Percentiles rank a stretch among this genome's conserved stretches.
These are phyloP conservation scores for Neoarius graeffei DNA, from an alignment of 2,113 vertebrate genomes.

Conservation along the genomic window DNA sequence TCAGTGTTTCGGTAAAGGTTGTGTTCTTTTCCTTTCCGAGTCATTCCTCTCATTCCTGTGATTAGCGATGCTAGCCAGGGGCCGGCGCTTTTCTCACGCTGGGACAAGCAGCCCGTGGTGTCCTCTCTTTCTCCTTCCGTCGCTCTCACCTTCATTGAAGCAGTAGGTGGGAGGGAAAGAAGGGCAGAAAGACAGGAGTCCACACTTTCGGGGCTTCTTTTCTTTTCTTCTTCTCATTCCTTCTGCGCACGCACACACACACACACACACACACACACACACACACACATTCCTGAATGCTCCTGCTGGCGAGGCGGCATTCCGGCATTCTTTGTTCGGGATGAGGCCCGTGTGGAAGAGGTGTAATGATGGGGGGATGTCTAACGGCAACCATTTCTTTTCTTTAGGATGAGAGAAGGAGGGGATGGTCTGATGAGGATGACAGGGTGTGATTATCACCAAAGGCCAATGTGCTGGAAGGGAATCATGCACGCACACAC, in stretches of 20 bases:
- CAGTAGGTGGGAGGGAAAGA: constrained; percentile 28
- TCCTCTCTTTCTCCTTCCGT: constrained; percentile 50
- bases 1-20: constrained; percentile 3
- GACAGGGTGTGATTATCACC: constrained; percentile 44
- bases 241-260: constrained; percentile 35
- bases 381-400: constrained; percentile 35
- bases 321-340: constrained; percentile 56
- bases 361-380: constrained; percentile 43
- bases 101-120: constrained; percentile 35
- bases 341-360: constrained; percentile 50
- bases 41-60: constrained; percentile 68
- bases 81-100: constrained; percentile 50
- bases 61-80: constrained; percentile 61
- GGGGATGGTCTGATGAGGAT: constrained; percentile 25
- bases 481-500: not conserved
- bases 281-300: constrained; percentile 57
- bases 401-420: constrained; percentile 39
- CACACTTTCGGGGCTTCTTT: constrained; percentile 37
- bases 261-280: constrained; percentile 39
- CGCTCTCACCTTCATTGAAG: constrained; percentile 48
- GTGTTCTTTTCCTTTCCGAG: constrained; percentile 13
- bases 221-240: constrained; percentile 42
- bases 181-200: constrained; percentile 38
- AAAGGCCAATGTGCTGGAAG: constrained; percentile 15
- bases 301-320: constrained; percentile 54